phyloP scores from a whole-genome alignment of 2,113 vertebrate genomes.

The Ploceus nigricollis region DNA sequence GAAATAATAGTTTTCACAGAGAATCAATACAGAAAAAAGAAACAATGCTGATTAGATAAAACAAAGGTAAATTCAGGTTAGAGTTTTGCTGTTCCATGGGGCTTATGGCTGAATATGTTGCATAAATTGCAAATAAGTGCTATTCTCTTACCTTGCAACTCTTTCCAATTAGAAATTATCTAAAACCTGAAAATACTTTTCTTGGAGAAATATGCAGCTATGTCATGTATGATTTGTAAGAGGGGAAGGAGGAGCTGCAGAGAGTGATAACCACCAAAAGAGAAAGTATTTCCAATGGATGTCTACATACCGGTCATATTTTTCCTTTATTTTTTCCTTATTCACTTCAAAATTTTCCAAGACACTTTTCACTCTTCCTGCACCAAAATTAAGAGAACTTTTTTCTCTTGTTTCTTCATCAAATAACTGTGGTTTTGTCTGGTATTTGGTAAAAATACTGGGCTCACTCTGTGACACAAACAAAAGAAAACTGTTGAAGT shows the following conservation, averaged over 20 bases:
- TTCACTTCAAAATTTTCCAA: slow-evolving; percentile 86
- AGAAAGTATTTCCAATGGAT: not conserved
- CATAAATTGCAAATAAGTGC: not conserved
- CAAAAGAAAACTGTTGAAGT: not conserved
- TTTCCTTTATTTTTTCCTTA: slow-evolving; percentile 86
- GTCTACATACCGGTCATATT: slow-evolving; percentile 77
- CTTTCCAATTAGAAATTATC: not conserved
- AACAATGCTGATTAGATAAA: not conserved
- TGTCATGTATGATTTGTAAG: not conserved
- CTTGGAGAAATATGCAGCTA: not conserved
- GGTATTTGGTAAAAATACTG: slow-evolving; percentile 84
- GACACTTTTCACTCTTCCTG: slow-evolving; percentile 71
- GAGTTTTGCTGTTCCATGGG: not conserved
- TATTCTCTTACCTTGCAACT: not conserved
- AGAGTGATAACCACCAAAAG: not conserved
- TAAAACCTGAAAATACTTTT: not conserved
- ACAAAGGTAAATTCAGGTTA: slow-evolving; percentile 14
- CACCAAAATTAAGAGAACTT: slow-evolving; percentile 47
- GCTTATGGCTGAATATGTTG: not conserved
- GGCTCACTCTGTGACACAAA: slow-evolving; percentile 78
- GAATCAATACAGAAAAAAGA: not conserved
- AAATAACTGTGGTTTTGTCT: slow-evolving; percentile 86
- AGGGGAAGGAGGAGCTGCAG: not conserved
- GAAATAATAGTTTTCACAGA: not conserved
- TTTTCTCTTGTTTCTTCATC: slow-evolving; percentile 78